Base-by-base conservation (phyloP, 2,797 vertebrate species). In the Chelidonichthys spinosus region DNA sequence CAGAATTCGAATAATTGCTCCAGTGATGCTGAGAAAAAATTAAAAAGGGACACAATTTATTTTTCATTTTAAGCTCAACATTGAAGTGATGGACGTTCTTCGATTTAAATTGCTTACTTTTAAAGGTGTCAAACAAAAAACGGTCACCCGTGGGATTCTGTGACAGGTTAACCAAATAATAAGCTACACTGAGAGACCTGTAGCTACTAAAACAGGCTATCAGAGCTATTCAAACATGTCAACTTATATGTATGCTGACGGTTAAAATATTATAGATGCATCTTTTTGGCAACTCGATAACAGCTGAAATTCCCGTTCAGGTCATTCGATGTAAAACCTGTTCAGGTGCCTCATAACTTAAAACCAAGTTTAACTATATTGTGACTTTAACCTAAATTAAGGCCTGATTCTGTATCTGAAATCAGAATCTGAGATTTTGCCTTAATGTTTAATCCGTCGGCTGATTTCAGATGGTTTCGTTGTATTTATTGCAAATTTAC, bases 1-100 rank as follows among this genome's bases (percentile, higher is more conserved):
- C 1, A 42, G 0, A 25, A 33, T 15, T 11, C 0, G 0, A 11
- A 14, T 6, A 49, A 49, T 0, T 2, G 35, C 18, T 43, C 2
- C 15, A 44, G 0, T 44, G 2, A 54, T 14, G 40, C 3, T 1
- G 0, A 17, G 9, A 13, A 36, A 43, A 4, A 0, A 46, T 11
- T 4, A 32, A 17, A 68, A 14, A 70, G 6, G 43, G 14, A 69
- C 69, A 53, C 7, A 3, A 50, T 2, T 7, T 25, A 0, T 4
- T 69, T 6, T 17, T 2, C 9, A 37, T 6, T 14, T 15, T 11
- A 63, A 53, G 13, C 1, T 36, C 4, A 11, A 36, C 1, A 14
- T 5, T 4, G 9, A 0, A 39, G 17, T 36, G 62, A 18, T 25
- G 40, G 3, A 39, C 25, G 50, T 39, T 63, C 33, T 54, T n/a